These are phyloP conservation scores for Etheostoma perlongum DNA, from an alignment of 2,797 vertebrate species.

Conservation along the genomic window DNA sequence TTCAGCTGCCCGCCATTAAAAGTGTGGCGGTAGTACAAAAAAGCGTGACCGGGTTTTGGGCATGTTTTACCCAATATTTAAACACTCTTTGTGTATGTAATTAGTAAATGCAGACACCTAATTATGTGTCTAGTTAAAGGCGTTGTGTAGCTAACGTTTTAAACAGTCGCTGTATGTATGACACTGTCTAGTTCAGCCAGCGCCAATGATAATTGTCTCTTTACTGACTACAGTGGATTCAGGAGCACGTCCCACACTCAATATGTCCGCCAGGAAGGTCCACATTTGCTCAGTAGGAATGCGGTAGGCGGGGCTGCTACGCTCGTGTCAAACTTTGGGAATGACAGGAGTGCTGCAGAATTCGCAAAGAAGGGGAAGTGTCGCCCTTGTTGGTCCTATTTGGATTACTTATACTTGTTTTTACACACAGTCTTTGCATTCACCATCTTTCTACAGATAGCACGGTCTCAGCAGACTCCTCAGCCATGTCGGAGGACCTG, in stretches of 20 bases:
- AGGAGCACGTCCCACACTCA: conserved; percentile 69
- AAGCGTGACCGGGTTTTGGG: not conserved
- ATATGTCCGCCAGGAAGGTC: conserved; percentile 79
- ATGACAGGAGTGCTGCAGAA: conserved; percentile 87
- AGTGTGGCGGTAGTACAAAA: conserved; percentile 67
- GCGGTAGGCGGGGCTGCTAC: conserved; percentile 85
- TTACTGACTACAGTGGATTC: not conserved
- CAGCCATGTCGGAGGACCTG: conserved; percentile 94
- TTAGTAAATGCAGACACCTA: not conserved
- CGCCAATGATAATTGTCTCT: not conserved
- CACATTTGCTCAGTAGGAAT: conserved; percentile 79
- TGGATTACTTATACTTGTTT: conserved; percentile 78
- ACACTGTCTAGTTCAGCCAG: not conserved
- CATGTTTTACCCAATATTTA: not conserved
- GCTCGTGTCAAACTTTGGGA: conserved; percentile 94
- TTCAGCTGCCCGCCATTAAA: conserved; percentile 18
- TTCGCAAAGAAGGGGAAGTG: conserved; percentile 83
- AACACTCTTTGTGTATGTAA: not conserved
- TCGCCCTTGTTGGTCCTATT: conserved; percentile 75
- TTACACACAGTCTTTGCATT: conserved; percentile 69
- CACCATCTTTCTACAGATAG: conserved; percentile 59
- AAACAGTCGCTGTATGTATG: not conserved
- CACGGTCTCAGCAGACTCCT: conserved; percentile 70
- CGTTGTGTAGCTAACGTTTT: not conserved
- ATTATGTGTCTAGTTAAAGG: fast-evolving